Conservation (phyloP, 2,888 invertebrate genomes). For the Athalia rosae region DNA sequence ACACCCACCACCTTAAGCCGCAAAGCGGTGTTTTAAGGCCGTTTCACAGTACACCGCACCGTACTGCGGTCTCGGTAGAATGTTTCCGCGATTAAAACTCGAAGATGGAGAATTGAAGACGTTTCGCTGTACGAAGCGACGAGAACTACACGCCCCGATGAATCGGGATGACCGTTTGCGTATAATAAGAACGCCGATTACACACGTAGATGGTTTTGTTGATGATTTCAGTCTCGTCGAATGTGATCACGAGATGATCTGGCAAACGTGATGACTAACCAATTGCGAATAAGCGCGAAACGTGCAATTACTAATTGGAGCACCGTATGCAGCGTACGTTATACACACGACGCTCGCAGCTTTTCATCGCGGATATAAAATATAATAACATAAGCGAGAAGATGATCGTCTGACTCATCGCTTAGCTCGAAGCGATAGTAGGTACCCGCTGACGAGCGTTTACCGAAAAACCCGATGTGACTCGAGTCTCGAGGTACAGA, state of each 20-base stretch:
- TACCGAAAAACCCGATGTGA: no score
- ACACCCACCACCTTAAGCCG: conserved; percentile 3
- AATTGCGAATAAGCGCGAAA: conserved; percentile 56
- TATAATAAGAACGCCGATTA: not conserved
- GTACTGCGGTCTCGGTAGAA: not conserved
- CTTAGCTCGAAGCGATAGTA: not conserved
- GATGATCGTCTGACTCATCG: conserved; percentile 56
- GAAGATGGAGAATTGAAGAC: not conserved
- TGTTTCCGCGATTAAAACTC: not conserved
- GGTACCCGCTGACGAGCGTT: not conserved
- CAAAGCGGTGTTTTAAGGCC: conserved; percentile 5
- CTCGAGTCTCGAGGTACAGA: no score
- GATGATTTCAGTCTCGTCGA: conserved; percentile 37
- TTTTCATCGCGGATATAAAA: conserved; percentile 55
- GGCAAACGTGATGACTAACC: conserved; percentile 60
- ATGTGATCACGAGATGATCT: conserved; percentile 33
- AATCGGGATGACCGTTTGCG: not conserved
- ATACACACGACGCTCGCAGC: conserved; percentile 50
- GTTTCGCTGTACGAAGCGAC: not conserved
- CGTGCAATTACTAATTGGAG: conserved; percentile 63
- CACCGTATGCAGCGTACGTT: conserved; percentile 51
- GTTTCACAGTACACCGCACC: not conserved
- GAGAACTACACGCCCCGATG: no score
- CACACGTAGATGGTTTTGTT: conserved; percentile 14
- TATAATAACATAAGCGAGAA: conserved; percentile 49